These are phyloP conservation scores for Pygoscelis antarcticus DNA, from an alignment of 2,113 vertebrate genomes.

Conservation along the genomic window DNA sequence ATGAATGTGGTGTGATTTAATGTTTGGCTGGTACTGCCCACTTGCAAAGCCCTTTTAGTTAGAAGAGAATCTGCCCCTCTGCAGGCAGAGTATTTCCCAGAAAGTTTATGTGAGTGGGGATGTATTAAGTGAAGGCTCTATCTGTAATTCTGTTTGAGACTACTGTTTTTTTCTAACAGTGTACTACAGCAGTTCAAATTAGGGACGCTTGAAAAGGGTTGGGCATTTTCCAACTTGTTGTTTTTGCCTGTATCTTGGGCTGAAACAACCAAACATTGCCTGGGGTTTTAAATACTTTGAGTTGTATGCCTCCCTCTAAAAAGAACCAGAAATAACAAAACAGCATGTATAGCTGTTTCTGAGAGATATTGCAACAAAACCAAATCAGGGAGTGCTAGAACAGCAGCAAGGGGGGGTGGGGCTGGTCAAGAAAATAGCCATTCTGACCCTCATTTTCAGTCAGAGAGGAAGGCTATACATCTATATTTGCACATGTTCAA, in stretches of 20 bases:
- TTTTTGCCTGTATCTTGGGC: neutral
- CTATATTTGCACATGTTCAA: neutral
- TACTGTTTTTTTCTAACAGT: neutral
- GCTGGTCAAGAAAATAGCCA: neutral
- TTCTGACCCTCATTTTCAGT: neutral
- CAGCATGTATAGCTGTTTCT: neutral
- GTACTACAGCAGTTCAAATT: neutral
- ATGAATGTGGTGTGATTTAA: neutral
- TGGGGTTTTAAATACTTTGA: neutral
- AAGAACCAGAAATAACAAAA: neutral
- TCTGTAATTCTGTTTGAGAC: neutral
- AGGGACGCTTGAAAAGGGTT: neutral
- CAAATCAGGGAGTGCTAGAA: neutral
- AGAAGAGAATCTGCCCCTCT: neutral
- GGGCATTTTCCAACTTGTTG: neutral
- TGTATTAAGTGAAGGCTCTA: neutral
- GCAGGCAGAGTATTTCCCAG: neutral
- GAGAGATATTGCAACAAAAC: neutral
- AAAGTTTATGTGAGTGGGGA: neutral
- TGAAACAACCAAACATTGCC: neutral
- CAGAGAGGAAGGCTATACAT: neutral
- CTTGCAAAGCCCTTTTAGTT: neutral
- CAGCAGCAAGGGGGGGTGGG: rapidly evolving
- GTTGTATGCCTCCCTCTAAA: neutral
- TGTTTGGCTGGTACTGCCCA: neutral